phyloP scores from a whole-genome alignment of 2,113 vertebrate genomes.

The Poecilia latipinna region DNA sequence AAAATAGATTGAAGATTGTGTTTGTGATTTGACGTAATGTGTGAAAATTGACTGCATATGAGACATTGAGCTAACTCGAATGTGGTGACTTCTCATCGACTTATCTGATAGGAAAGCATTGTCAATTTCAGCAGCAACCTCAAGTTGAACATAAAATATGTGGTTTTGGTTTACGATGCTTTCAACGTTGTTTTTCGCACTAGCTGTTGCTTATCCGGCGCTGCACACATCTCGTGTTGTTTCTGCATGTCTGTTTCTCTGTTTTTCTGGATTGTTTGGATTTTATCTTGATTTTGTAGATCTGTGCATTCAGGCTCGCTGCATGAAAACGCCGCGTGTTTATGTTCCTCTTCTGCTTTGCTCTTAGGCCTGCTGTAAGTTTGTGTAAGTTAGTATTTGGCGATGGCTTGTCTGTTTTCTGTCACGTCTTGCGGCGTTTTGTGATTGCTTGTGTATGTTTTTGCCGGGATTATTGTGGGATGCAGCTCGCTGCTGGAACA shows the following conservation, averaged over 20 bases:
- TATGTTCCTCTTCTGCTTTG: conserved; percentile 31
- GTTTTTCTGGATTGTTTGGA: conserved; percentile 42
- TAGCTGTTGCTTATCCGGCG: conserved; percentile 36
- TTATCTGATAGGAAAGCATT: not conserved
- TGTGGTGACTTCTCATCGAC: not conserved
- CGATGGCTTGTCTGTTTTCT: conserved; percentile 47
- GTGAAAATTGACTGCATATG: not conserved
- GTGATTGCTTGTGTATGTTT: conserved; percentile 66
- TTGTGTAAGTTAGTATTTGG: conserved; percentile 18
- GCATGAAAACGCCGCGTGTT: conserved; percentile 14
- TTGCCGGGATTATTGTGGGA: conserved; percentile 79
- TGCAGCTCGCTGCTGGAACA: conserved; percentile 80
- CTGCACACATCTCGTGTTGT: conserved; percentile 24
- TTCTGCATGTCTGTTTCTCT: conserved; percentile 26
- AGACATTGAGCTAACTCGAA: not conserved
- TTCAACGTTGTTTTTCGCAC: conserved; percentile 31
- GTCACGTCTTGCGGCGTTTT: conserved; percentile 67
- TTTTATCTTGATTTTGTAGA: conserved; percentile 49
- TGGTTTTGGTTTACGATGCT: not conserved
- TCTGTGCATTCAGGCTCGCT: conserved; percentile 3
- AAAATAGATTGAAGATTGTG: not conserved
- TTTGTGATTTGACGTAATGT: not conserved
- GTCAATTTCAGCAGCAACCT: conserved; percentile 3
- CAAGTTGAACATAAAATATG: conserved; percentile 9
- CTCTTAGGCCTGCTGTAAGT: conserved; percentile 27